A percentile compares a stretch with the other conserved stretches of the same genome.
phyloP scores from a whole-genome alignment of 2,113 vertebrate genomes.

The Sceloporus undulatus region DNA sequence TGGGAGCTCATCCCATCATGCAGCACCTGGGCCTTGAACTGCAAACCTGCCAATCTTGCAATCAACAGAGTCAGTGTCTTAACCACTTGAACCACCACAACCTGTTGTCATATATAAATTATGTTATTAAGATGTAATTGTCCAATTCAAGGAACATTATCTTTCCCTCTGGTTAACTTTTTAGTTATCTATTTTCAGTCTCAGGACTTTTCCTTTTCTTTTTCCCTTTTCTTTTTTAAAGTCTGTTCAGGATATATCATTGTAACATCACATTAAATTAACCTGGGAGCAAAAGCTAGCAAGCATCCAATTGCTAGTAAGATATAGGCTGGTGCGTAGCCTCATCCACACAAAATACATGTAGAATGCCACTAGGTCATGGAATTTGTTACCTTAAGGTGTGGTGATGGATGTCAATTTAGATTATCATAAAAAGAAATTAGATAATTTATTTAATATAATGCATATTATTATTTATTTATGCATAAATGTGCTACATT shows the following conservation, averaged over 20 bases:
- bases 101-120: not conserved
- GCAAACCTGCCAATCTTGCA: no score
- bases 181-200: not conserved
- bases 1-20: no score
- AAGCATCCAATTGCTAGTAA: not conserved
- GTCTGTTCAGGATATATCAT: not conserved
- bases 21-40: no score
- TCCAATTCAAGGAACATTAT: not conserved
- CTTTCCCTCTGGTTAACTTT: not conserved
- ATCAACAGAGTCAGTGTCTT: no score
- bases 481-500: no score
- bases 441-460: not conserved
- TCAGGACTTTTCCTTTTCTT: not conserved
- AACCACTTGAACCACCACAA: no score
- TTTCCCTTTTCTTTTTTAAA: not conserved
- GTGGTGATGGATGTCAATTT: not conserved
- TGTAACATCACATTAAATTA: not conserved
- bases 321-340: not conserved
- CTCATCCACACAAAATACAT: not conserved
- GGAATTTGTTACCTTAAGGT: not conserved
- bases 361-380: not conserved
- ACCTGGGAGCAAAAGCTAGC: not conserved
- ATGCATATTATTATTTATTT: no score
- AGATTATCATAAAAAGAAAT: not conserved
- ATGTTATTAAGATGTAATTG: not conserved